A percentile compares a stretch with the other conserved stretches of the same genome.
These are phyloP conservation scores for Rotaria magnacalcarata DNA, from an alignment of 2,888 invertebrate species.

Conservation along the genomic window DNA sequence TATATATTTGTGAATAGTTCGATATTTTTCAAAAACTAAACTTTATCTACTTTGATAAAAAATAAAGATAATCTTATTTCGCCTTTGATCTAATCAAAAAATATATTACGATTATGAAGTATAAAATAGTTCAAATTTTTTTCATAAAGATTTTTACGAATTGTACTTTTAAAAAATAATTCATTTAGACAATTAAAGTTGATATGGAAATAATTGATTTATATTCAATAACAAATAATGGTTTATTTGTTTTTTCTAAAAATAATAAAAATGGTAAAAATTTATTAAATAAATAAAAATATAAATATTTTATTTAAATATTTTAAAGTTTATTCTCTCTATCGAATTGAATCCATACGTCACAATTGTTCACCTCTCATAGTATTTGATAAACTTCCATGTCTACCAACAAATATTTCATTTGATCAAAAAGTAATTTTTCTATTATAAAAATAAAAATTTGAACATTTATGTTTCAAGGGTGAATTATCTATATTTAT, in stretches of 20 bases:
- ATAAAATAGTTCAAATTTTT: too few species aligned
- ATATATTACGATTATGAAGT: too few species aligned
- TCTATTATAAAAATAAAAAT: too few species aligned
- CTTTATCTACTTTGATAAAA: too few species aligned
- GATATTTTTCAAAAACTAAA: too few species aligned
- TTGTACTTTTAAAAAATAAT: too few species aligned
- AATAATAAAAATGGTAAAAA: not conserved
- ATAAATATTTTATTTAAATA: not conserved
- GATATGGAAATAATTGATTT: not conserved
- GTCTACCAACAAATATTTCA: not conserved
- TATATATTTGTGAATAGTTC: too few species aligned
- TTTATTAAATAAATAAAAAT: too few species aligned
- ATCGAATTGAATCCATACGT: not conserved
- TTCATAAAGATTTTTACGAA: too few species aligned
- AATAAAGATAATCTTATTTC: too few species aligned
- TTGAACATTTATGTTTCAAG: not conserved
- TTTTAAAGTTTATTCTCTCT: not conserved
- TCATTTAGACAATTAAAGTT: not conserved
- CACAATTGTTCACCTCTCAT: not conserved
- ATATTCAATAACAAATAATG: not conserved
- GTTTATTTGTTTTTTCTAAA: not conserved
- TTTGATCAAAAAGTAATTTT: not conserved
- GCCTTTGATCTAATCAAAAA: too few species aligned
- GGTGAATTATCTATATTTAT: not conserved
- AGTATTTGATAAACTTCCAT: conserved; percentile 18